Percentiles rank a stretch among this genome's conserved stretches.
Evolutionary conservation across 2,113 vertebrate species (phyloP).

Genomic region (Ibidorhyncha struthersii): DNA sequence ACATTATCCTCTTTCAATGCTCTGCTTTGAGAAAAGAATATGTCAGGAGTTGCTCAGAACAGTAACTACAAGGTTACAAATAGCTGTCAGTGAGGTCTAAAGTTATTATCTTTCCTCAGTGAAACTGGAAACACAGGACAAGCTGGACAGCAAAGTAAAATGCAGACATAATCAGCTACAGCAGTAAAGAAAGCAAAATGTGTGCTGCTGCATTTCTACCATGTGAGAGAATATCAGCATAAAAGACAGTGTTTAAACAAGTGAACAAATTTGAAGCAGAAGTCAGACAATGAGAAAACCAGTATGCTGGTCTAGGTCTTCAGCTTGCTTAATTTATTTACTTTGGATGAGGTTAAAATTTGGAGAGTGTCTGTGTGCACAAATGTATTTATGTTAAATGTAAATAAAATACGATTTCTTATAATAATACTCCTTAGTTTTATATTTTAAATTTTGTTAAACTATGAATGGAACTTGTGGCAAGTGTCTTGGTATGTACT

Average conservation of each 20-base stretch:
- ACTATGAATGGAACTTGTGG: not conserved
- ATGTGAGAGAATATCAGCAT: not conserved
- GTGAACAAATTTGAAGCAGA: not conserved
- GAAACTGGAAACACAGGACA: not conserved
- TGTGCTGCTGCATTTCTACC: not conserved
- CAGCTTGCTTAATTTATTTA: not conserved
- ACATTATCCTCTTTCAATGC: not conserved
- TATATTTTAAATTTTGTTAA: not conserved
- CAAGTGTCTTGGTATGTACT: not conserved
- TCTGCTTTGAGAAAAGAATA: not conserved
- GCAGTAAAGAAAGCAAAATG: not conserved
- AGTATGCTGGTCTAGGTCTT: not conserved
- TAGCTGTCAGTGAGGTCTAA: not conserved
- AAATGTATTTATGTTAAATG: not conserved
- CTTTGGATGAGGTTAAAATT: not conserved
- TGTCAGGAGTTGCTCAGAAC: not conserved
- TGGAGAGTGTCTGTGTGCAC: not conserved
- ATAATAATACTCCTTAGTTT: not conserved
- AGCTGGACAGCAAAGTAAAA: not conserved
- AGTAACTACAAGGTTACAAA: not conserved
- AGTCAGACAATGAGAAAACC: not conserved
- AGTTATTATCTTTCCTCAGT: not conserved
- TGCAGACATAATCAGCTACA: not conserved
- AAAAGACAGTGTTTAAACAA: not conserved
- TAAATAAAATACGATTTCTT: not conserved